Percentiles rank a stretch among this genome's conserved stretches.
Conservation (phyloP, 1,140 invertebrate species). For the Drosophila gunungcola region DNA sequence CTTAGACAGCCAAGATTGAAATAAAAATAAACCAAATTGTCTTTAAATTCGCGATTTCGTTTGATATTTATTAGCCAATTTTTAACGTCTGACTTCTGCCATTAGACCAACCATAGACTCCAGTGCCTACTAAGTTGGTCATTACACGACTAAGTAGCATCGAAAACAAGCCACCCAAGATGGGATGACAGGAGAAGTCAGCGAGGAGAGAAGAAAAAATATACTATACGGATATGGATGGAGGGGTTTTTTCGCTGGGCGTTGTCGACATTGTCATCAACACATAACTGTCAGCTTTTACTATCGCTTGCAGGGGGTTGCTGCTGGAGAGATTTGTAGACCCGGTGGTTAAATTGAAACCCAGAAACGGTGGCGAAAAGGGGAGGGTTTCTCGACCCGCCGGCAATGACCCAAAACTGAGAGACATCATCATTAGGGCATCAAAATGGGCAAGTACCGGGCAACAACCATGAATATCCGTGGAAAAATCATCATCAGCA, state of each 20-base stretch:
- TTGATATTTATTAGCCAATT: too few species aligned
- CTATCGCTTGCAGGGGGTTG: constrained; percentile 15
- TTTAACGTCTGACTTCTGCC: too few species aligned
- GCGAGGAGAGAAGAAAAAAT: constrained; percentile 8
- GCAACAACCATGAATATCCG: constrained; percentile 35
- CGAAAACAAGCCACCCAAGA: constrained; percentile 34
- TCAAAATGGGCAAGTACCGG: constrained; percentile 30
- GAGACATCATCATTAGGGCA: constrained; percentile 71
- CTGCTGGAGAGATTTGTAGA: constrained; percentile 1
- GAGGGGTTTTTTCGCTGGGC: constrained; percentile 17
- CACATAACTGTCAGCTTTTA: constrained; percentile 45
- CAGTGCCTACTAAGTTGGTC: constrained; percentile 8
- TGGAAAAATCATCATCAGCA: constrained; percentile 58
- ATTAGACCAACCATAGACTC: too few species aligned
- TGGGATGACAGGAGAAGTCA: constrained; percentile 24
- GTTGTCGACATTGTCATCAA: constrained; percentile 43
- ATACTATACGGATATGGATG: background rate
- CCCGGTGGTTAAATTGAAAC: constrained; percentile 18
- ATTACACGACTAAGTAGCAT: constrained; percentile 42
- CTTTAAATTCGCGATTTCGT: too few species aligned
- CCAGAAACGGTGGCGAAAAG: constrained; percentile 10
- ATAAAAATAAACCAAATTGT: too few species aligned
- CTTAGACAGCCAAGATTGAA: too few species aligned
- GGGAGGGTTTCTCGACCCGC: constrained; percentile 33
- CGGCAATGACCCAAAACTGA: constrained; percentile 67